phyloP scores from a whole-genome alignment of 1,140 invertebrate species.

The Muscidifurax raptorellus region DNA sequence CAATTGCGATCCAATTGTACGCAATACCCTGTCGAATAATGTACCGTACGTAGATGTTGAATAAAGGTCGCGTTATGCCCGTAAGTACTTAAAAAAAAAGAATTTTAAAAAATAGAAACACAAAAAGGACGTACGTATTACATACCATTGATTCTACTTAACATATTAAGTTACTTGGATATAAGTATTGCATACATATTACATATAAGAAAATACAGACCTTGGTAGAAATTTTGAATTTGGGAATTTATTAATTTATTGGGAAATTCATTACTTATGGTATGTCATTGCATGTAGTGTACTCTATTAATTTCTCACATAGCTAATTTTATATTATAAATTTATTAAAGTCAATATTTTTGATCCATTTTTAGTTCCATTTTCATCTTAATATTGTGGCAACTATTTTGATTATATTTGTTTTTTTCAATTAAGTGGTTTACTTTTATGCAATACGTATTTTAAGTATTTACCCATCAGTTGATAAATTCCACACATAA shows the following conservation, averaged over 20 bases:
- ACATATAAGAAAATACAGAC: conserved; percentile 44
- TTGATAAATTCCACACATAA: conserved; percentile 25
- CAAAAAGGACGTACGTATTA: conserved; percentile 74
- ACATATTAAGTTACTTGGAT: conserved; percentile 70
- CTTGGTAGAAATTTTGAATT: conserved; percentile 38
- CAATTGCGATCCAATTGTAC: conserved; percentile 75
- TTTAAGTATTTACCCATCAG: conserved; percentile 9
- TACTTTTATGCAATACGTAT: conserved; percentile 5
- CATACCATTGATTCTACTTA: conserved; percentile 67
- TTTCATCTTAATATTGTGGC: neutral
- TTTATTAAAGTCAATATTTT: neutral
- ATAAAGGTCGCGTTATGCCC: conserved; percentile 68
- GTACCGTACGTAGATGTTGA: conserved; percentile 70
- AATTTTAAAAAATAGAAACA: conserved; percentile 42
- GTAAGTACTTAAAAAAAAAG: conserved; percentile 73
- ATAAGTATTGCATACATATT: conserved; percentile 51
- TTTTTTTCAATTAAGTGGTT: neutral
- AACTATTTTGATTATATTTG: neutral
- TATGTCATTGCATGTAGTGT: neutral
- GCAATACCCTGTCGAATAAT: conserved; percentile 75
- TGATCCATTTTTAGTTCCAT: neutral
- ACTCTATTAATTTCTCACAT: neutral
- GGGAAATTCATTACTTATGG: neutral
- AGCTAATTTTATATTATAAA: neutral
- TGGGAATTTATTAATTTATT: conserved; percentile 25